Base-by-base conservation (phyloP, 2,797 vertebrate species). In the Myoxocephalus aenaeus region DNA sequence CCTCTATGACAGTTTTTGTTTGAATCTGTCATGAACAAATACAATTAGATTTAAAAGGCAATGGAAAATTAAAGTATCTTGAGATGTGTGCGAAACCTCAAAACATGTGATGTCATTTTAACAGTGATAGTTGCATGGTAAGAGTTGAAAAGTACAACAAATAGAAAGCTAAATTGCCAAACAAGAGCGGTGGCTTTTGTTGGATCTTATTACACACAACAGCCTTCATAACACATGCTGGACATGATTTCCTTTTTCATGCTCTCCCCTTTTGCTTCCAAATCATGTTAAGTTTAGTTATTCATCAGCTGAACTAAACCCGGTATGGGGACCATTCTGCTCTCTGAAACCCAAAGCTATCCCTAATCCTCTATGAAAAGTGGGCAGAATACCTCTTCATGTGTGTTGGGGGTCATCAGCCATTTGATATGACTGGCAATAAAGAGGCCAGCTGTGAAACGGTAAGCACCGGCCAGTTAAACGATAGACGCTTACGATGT, bases 401-500 rank as follows among this genome's bases (percentile, higher is more conserved):
- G 7, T 46, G 71, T 74, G 66, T 69, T 56, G 53, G 42, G n/a
- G 70, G 40, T 73, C 36, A 66, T 82, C 79, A 78, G 72, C 77
- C 84, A 77, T 72, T 53, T 34, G 20, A 53, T 70, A 71, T 70
- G 46, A 66, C 73, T 63, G 48, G 36, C 74, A 76, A 65, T 85
- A 77, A 81, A 57, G 58, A 57, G 25, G 14, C 40, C 81, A 85
- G 77, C 75, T 86, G 82, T 73, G 56, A 68, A 73, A 57, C 20
- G 14, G 54, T 67, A 62, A 78, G 51, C 63, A 67, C 58, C 20
- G n/a, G 20, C 46, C 59, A 32, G 10, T 68, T 36, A 34, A 58
- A 40, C 71, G 36, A 79, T 68, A 15, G 48, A 82, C 71, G 57
- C 42, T 63, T 7, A 22, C 54, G 29, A 27, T 73, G 57, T 17